Conservation (phyloP, 1,140 invertebrate genomes). For the Teleopsis dalmanni region DNA sequence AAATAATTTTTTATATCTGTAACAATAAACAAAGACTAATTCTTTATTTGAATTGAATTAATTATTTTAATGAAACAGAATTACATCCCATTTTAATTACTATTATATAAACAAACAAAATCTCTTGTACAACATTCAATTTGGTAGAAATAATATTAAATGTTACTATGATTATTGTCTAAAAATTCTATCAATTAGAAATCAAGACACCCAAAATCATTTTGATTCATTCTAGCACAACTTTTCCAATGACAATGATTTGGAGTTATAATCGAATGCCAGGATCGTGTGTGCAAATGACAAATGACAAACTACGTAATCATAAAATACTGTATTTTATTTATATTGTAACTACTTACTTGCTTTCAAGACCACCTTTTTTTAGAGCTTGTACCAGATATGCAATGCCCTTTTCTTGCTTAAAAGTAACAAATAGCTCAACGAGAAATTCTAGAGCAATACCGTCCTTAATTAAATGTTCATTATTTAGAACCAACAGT, state of each 20-base stretch:
- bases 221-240: slow-evolving; percentile 3
- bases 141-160: background rate
- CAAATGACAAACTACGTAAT: background rate
- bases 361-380: slow-evolving; percentile 79
- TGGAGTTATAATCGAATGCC: background rate
- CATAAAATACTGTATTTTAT: background rate
- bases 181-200: slow-evolving; percentile 4
- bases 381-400: slow-evolving; percentile 80
- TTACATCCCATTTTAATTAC: too few relatives aligned
- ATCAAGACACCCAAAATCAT: slow-evolving; percentile 5
- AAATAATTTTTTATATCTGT: background rate
- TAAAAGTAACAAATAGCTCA: slow-evolving; percentile 85
- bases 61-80: too few relatives aligned
- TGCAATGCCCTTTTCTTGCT: slow-evolving; percentile 80
- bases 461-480: slow-evolving; percentile 92
- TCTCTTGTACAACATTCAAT: background rate
- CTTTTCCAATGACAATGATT: slow-evolving; percentile 1
- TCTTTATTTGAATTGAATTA: too few relatives aligned
- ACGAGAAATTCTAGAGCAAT: slow-evolving; percentile 86
- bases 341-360: slow-evolving; percentile 25
- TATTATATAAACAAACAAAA: background rate
- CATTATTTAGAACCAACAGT: slow-evolving; percentile 74
- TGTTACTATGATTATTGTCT: slow-evolving; percentile 2
- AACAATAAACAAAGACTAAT: too few relatives aligned
- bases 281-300: background rate